A percentile compares a stretch with the other conserved stretches of the same genome.
Conservation (phyloP, 2,113 vertebrate genomes). For the Isurus oxyrinchus region DNA sequence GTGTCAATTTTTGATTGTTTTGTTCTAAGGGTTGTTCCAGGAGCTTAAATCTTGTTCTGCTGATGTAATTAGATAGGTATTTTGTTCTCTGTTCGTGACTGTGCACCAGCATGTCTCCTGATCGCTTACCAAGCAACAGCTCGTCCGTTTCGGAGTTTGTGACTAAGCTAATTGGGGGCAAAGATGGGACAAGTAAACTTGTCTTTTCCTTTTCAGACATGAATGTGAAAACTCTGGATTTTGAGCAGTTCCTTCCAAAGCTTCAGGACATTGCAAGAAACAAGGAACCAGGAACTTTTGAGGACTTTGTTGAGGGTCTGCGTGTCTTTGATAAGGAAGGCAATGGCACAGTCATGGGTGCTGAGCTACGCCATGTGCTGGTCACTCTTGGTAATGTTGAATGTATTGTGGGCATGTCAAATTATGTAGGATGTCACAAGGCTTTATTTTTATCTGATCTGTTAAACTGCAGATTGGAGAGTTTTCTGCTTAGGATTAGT, state of each 20-base stretch:
- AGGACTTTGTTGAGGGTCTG: constrained; percentile 83
- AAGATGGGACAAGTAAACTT: background rate
- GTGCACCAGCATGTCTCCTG: background rate
- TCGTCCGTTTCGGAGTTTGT: background rate
- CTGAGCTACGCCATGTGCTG: constrained; percentile 87
- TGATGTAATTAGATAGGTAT: background rate
- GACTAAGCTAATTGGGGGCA: background rate
- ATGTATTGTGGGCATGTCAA: background rate
- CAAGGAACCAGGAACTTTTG: constrained; percentile 79
- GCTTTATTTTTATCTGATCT: background rate
- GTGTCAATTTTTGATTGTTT: background rate
- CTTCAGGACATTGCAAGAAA: constrained; percentile 79
- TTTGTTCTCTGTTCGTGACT: background rate
- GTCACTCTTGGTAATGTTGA: constrained; percentile 72
- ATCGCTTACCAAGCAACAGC: background rate
- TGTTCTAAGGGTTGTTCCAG: background rate
- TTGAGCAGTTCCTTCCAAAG: constrained; percentile 89
- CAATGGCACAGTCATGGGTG: constrained; percentile 87
- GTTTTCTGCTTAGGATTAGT: background rate
- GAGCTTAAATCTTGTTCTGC: background rate
- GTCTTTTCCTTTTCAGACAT: constrained; percentile 61
- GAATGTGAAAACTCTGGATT: constrained; percentile 77
- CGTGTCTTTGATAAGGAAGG: constrained; percentile 87
- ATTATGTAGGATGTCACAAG: background rate
- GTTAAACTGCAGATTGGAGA: background rate